Conservation (phyloP, 2,888 invertebrate species). For the Diaprepes abbreviatus region DNA sequence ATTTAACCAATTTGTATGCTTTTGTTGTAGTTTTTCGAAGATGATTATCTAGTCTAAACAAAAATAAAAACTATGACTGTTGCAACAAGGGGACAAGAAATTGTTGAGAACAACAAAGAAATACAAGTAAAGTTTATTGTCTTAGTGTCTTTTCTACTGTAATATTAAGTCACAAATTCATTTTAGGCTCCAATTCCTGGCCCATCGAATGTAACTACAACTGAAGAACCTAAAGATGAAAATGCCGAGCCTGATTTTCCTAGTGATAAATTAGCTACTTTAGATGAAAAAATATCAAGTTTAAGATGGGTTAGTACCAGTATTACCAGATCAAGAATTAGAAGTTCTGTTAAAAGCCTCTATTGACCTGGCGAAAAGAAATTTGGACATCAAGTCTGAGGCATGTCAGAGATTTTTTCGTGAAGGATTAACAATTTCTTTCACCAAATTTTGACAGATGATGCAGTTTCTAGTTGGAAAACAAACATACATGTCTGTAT, state of each 20-base stretch:
- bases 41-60: slow-evolving; percentile 34
- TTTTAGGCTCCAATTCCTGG: slow-evolving; percentile 56
- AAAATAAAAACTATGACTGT: slow-evolving; percentile 72
- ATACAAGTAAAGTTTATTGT: slow-evolving; percentile 59
- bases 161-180: slow-evolving; percentile 7
- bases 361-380: slow-evolving; percentile 88
- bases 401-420: slow-evolving; percentile 95
- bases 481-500: slow-evolving; percentile 97
- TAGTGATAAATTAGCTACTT: slow-evolving; percentile 84
- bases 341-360: slow-evolving; percentile 92
- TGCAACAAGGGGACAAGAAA: slow-evolving; percentile 75
- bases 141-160: background rate
- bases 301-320: slow-evolving; percentile 98
- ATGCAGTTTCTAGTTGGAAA: slow-evolving; percentile 98
- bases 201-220: slow-evolving; percentile 55
- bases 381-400: slow-evolving; percentile 90
- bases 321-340: slow-evolving; percentile 95
- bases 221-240: slow-evolving; percentile 63
- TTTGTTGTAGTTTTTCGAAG: slow-evolving; percentile 30
- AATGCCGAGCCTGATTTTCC: slow-evolving; percentile 83
- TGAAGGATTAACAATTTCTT: slow-evolving; percentile 93
- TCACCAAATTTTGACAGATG: slow-evolving; percentile 96
- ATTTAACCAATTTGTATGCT: background rate
- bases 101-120: slow-evolving; percentile 73
- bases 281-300: slow-evolving; percentile 97